Evolutionary conservation across 2,888 invertebrate genomes (phyloP).

Genomic region (Megalurothrips usitatus): DNA sequence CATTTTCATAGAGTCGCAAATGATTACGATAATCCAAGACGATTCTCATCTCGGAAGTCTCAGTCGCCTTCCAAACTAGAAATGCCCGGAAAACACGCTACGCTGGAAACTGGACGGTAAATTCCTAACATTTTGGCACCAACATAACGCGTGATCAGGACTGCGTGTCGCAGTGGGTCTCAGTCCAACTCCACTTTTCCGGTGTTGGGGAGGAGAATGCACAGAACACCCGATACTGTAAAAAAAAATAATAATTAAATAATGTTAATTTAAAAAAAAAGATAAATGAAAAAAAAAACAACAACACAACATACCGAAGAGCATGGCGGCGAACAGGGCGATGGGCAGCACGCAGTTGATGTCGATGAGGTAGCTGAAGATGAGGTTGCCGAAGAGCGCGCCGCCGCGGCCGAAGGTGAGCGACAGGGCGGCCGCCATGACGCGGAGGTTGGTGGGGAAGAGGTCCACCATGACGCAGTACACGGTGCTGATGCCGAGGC

Average conservation of each 20-base stretch:
- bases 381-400: slow-evolving; percentile 67
- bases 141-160: too few relatives aligned
- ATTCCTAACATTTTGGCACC: too few relatives aligned
- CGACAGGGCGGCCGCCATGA: slow-evolving; percentile 76
- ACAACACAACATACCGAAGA: slow-evolving; percentile 58
- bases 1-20: too few relatives aligned
- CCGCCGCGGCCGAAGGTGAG: slow-evolving; percentile 74
- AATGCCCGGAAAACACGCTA: too few relatives aligned
- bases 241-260: slow-evolving; percentile 40
- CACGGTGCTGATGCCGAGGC: slow-evolving; percentile 72
- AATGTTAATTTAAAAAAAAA: slow-evolving; percentile 43
- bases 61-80: too few relatives aligned
- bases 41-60: too few relatives aligned
- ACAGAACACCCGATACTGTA: slow-evolving; percentile 67
- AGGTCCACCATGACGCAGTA: slow-evolving; percentile 77
- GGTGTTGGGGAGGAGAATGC: slow-evolving; percentile 70
- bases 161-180: slow-evolving; percentile 14
- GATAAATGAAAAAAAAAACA: slow-evolving; percentile 47
- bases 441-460: slow-evolving; percentile 75
- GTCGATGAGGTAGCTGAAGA: slow-evolving; percentile 75
- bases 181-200: slow-evolving; percentile 68
- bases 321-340: slow-evolving; percentile 65
- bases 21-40: too few relatives aligned
- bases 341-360: slow-evolving; percentile 73
- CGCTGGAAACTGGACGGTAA: too few relatives aligned